Percentiles rank a stretch among this genome's conserved stretches.
Evolutionary conservation across 2,888 invertebrate genomes (phyloP).

Genomic region (Drosophila macrothrix): DNA sequence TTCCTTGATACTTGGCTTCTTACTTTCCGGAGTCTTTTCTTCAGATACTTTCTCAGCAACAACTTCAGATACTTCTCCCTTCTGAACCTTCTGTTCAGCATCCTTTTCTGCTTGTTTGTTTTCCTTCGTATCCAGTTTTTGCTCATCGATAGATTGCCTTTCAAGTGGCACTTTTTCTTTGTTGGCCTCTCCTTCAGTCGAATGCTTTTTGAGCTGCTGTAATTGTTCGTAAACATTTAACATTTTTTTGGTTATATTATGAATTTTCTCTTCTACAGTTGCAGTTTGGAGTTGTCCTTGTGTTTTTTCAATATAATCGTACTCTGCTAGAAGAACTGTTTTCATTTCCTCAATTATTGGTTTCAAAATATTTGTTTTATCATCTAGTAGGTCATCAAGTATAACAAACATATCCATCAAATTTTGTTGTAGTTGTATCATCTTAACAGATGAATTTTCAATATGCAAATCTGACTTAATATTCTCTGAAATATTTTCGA

Average conservation of each 20-base stretch:
- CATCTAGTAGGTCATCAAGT: constrained; percentile 69
- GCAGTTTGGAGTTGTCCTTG: constrained; percentile 30
- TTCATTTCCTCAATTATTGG: constrained; percentile 61
- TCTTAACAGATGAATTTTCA: constrained; percentile 74
- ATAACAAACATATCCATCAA: constrained; percentile 81
- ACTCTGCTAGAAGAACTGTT: constrained; percentile 46
- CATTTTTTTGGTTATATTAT: constrained; percentile 46
- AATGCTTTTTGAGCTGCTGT: constrained; percentile 18
- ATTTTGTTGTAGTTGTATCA: constrained; percentile 77
- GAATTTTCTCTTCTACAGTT: constrained; percentile 47
- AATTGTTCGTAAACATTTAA: constrained; percentile 51
- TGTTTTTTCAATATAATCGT: constrained; percentile 65
- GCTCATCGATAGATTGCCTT: not conserved
- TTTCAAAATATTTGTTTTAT: constrained; percentile 31
- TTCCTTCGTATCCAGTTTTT: not conserved
- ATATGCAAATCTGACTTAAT: constrained; percentile 39
- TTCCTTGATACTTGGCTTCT: not conserved
- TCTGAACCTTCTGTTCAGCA: constrained; percentile 1
- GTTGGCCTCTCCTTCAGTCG: not conserved
- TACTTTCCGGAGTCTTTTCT: not conserved
- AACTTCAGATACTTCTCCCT: constrained; percentile 10
- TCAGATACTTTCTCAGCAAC: constrained; percentile 2
- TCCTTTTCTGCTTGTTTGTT: not conserved
- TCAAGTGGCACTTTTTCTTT: not conserved
- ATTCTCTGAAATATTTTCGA: constrained; percentile 56